Evolutionary conservation across 1,140 invertebrate species (phyloP).

Genomic region (Meloidogyne floridensis): DNA sequence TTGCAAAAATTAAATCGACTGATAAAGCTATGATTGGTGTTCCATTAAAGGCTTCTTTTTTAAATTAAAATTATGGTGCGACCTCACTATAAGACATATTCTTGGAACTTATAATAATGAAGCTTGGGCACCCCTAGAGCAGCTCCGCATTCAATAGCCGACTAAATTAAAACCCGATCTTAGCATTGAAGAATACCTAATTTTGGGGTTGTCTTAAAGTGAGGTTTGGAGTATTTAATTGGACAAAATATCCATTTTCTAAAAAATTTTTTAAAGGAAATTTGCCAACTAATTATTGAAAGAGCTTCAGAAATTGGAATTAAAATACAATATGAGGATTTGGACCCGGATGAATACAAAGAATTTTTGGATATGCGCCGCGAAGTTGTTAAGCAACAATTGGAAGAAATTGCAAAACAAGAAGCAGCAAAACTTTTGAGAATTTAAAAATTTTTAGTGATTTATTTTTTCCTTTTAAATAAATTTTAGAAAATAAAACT

Average conservation of each 20-base stretch:
- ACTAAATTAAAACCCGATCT: no score
- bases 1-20: conserved; percentile 86
- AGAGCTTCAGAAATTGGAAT: conserved; percentile 48
- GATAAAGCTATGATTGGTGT: conserved; percentile 77
- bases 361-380: conserved; percentile 79
- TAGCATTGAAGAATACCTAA: no score
- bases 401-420: conserved; percentile 79
- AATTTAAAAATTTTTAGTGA: conserved; percentile 63
- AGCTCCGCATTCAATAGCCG: no score
- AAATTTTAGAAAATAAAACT: not conserved
- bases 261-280: conserved; percentile 43
- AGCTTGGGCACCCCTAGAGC: no score
- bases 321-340: conserved; percentile 74
- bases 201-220: no score
- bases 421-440: conserved; percentile 89
- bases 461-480: not conserved
- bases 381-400: conserved; percentile 76
- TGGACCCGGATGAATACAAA: conserved; percentile 81
- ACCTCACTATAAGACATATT: no score
- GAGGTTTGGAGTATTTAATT: conserved; percentile 70
- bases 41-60: conserved; percentile 72
- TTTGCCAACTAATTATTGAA: conserved; percentile 53
- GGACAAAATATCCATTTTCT: not conserved
- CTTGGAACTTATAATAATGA: no score
- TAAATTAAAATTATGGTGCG: conserved; percentile 77